Base-by-base conservation (phyloP, 2,888 invertebrate species). In the Dolichopus griseipennis region DNA sequence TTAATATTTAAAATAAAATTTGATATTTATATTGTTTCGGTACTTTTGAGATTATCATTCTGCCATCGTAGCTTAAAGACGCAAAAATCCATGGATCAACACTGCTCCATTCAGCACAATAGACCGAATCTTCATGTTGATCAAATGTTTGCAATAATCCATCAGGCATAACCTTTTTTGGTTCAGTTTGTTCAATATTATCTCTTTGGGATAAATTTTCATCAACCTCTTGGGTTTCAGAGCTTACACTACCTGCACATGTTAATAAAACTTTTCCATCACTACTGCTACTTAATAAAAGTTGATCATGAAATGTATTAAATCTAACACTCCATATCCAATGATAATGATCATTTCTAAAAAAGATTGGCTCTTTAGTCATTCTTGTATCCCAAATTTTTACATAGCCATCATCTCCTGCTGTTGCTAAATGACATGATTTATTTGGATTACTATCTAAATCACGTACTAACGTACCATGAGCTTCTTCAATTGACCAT, bases 11-110 rank as follows among this genome's bases (percentile, higher is more conserved):
- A 72, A 93, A 83, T 74, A 95, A 84, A 76, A 97, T 93, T 83
- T 93, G 93, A 78, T 96, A 97, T 83, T 97, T 98, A 77, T 94
- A 91, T 75, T 92, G 91, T 71, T 92, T 85, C n/a, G 97, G 96
- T 27, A 98, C 96, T 76, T 92, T 86, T 62, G 96, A 95, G 61
- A 99, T 88, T 65, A 98, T 90, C 21, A 99, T 86, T 66, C 98
- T 83, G 0, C 98, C 99, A 82, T 99, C 99, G 79, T 97, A 97
- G 79, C 97, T 97, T 1, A 97, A 85, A 0, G 97, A 97, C n/a
- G 98, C 98, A 84, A 97, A 98, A 69, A 95, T 90, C 98, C 98
- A 99, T 18, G 98, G 97, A 83, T 99, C 98, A 33, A 94, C 93
- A 27, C 92, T 89, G 71, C 96, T 96, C 98, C 98, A 99, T 81